A percentile compares a stretch with the other conserved stretches of the same genome.
phyloP scores from a whole-genome alignment of 2,888 invertebrate genomes.

The Heliconius aoede region DNA sequence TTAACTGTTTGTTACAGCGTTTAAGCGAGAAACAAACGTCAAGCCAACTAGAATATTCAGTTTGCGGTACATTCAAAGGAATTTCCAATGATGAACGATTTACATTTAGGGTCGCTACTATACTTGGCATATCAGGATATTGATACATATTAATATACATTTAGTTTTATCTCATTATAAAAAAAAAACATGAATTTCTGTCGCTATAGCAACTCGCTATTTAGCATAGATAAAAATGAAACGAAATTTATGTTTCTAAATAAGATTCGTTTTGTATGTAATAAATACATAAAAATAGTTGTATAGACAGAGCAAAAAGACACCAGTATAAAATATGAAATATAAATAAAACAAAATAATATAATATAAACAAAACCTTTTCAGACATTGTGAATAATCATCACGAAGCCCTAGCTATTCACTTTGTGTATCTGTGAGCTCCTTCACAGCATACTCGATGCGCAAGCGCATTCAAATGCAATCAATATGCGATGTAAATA shows the following conservation, averaged over 20 bases:
- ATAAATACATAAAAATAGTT: background rate
- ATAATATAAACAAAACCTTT: background rate
- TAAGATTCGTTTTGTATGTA: background rate
- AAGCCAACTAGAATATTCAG: conserved; percentile 45
- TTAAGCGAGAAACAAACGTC: conserved; percentile 48
- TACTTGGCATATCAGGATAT: background rate
- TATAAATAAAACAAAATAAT: no score
- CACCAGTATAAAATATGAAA: background rate
- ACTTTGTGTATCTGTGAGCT: conserved; percentile 35
- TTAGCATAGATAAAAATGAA: background rate
- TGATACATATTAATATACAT: background rate
- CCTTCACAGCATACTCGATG: conserved; percentile 42
- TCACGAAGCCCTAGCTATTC: conserved; percentile 32
- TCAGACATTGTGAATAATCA: background rate
- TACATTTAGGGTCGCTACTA: conserved; percentile 33
- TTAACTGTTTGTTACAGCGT: conserved; percentile 49
- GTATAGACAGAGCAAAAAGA: background rate
- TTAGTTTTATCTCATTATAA: background rate
- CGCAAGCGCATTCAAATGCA: conserved; percentile 43
- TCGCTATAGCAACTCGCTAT: background rate
- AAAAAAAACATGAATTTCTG: background rate
- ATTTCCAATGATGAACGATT: conserved; percentile 42
- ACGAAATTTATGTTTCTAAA: background rate
- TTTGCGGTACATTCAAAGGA: conserved; percentile 58
- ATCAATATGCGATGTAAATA: conserved; percentile 49